A percentile compares a stretch with the other conserved stretches of the same genome.
phyloP scores from a whole-genome alignment of 2,888 invertebrate genomes.

The Ashinkailepas kermadecensis region DNA sequence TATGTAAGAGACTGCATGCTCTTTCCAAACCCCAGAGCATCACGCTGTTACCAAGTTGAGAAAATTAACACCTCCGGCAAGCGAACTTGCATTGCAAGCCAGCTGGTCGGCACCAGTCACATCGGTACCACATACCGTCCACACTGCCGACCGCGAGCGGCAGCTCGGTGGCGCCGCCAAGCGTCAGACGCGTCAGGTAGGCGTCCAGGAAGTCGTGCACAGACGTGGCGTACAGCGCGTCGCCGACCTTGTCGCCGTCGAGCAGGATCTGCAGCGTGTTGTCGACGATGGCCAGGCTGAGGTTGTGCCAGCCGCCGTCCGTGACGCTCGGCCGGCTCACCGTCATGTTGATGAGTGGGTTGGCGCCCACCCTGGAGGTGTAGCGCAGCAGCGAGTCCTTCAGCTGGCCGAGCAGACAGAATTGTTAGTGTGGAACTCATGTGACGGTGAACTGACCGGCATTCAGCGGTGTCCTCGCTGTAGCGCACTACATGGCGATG shows the following conservation, averaged over 20 bases:
- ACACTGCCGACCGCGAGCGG: background rate
- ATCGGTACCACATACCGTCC: background rate
- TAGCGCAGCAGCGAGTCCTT: slow-evolving; percentile 68
- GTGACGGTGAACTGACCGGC: too few relatives aligned
- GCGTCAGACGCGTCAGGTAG: slow-evolving; percentile 67
- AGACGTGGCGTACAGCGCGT: slow-evolving; percentile 75
- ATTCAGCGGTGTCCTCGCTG: too few relatives aligned
- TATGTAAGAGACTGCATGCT: too few relatives aligned
- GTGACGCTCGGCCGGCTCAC: slow-evolving; percentile 51
- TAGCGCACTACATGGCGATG: too few relatives aligned
- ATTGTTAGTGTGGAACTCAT: background rate
- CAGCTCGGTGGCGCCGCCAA: slow-evolving; percentile 58
- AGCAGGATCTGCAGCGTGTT: slow-evolving; percentile 60
- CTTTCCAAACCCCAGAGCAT: too few relatives aligned
- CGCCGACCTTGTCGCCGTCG: slow-evolving; percentile 63
- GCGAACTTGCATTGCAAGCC: too few relatives aligned
- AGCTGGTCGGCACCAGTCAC: too few relatives aligned
- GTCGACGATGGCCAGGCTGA: slow-evolving; percentile 60
- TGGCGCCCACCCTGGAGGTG: slow-evolving; percentile 63
- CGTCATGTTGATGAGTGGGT: slow-evolving; percentile 71
- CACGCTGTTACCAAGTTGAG: too few relatives aligned
- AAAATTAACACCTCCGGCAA: too few relatives aligned
- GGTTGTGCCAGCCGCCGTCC: slow-evolving; percentile 84
- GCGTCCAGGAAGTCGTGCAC: slow-evolving; percentile 89
- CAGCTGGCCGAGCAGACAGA: slow-evolving; percentile 44